Evolutionary conservation across 2,888 invertebrate species (phyloP), one percentile per base, ranked within the genome.

Genomic region (Sphaerophoria rueppellii): DNA sequence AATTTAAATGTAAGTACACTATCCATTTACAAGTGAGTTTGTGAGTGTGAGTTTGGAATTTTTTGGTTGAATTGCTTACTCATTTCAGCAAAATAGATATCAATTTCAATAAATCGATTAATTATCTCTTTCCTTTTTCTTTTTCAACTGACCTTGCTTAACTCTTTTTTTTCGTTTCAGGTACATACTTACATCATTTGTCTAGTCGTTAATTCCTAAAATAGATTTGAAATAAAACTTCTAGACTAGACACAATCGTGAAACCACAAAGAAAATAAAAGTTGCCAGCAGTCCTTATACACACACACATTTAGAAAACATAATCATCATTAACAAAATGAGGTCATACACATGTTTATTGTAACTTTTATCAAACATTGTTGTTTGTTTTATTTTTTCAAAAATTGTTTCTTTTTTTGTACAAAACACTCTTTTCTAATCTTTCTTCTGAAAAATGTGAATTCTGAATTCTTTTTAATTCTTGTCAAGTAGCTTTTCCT

Each of bases 181-280:
- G 16, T 24, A 52, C 32, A n/a, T 4, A 24, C 24, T 24, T 24
- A 9, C 4, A 54, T 9, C 11, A 16, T 40, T 40, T 12, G 40
- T 16, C 14, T 16, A 16, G 58, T 40, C 58, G 40, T 58, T 40
- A 58, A 24, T 58, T 58, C 12, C 6, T 40, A 58, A 40, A 40
- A 40, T 58, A 58, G 58, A 40, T 58, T 58, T 24, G 6, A 58
- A 40, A 58, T 6, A 58, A 58, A 58, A 40, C 11, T 58, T 58
- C 40, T 40, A 40, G 5, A 4, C 12, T 16, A 58, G 16, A 40
- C 11, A 12, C 11, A 3, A 12, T 9, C 43, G 4, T 11, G 11
- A 9, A 9, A 43, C 7, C 9, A 7, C 40, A 58, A 14, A 14
- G 1, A 37, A 3, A 58, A 14, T 14, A 35, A 35, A 57, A 35